Conservation (phyloP, 2,888 invertebrate genomes). For the Blastobasis lacticolella region DNA sequence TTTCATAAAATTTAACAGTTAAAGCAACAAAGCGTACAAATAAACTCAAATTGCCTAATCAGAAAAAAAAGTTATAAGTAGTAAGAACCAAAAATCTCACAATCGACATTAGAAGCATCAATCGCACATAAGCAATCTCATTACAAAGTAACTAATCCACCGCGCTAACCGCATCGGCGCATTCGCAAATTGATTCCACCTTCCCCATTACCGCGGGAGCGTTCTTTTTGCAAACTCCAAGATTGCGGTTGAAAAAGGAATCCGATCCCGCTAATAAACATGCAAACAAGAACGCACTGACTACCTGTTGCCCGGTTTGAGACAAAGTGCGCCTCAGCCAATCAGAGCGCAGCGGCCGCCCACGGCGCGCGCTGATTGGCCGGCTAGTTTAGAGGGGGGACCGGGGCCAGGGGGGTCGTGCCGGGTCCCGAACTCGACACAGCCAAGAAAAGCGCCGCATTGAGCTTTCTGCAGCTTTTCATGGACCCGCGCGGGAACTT, state of each 20-base stretch:
- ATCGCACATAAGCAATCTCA: too few relatives aligned
- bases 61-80: too few relatives aligned
- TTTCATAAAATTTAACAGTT: too few relatives aligned
- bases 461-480: conserved; percentile 71
- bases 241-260: conserved; percentile 64
- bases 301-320: conserved; percentile 74
- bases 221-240: conserved; percentile 40
- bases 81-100: too few relatives aligned
- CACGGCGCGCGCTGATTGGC: conserved; percentile 58
- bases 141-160: too few relatives aligned
- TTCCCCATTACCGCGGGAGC: conserved; percentile 41
- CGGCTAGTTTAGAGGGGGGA: conserved; percentile 37
- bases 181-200: conserved; percentile 6
- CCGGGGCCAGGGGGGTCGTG: conserved; percentile 41
- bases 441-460: conserved; percentile 69
- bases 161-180: not conserved
- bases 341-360: conserved; percentile 61
- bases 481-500: conserved; percentile 48
- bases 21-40: too few relatives aligned
- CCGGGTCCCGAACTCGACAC: conserved; percentile 58
- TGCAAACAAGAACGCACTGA: conserved; percentile 65
- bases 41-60: too few relatives aligned
- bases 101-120: too few relatives aligned
- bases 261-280: conserved; percentile 72
- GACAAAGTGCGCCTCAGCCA: conserved; percentile 52